These are phyloP conservation scores for Folsomia manolachei DNA, from an alignment of 2,888 invertebrate species.

Conservation along the genomic window DNA sequence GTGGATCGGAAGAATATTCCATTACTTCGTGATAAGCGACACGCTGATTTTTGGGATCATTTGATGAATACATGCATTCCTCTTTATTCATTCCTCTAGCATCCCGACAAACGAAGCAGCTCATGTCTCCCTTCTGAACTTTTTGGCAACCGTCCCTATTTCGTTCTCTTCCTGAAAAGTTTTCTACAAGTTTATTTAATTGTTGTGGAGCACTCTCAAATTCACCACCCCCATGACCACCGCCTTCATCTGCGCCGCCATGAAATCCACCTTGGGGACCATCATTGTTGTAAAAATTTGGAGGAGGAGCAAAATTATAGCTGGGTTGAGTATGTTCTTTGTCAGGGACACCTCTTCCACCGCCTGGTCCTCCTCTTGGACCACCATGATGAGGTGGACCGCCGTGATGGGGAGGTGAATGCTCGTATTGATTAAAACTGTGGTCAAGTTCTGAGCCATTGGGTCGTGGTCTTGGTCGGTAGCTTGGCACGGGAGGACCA, in stretches of 20 bases:
- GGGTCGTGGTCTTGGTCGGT: not conserved
- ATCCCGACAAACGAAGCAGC: slow-evolving; percentile 71
- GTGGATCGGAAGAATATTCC: slow-evolving; percentile 54
- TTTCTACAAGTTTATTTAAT: slow-evolving; percentile 68
- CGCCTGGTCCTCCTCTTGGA: slow-evolving; percentile 8
- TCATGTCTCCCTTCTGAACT: slow-evolving; percentile 70
- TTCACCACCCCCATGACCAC: slow-evolving; percentile 2
- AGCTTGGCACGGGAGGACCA: slow-evolving; percentile 15
- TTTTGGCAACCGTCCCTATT: slow-evolving; percentile 65
- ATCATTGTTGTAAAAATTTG: slow-evolving; percentile 30
- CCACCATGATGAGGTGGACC: no score
- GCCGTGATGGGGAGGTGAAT: not conserved
- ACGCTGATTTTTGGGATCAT: slow-evolving; percentile 62
- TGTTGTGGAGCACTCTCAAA: slow-evolving; percentile 54
- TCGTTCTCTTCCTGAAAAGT: slow-evolving; percentile 70
- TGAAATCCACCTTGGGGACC: not conserved
- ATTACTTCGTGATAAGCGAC: slow-evolving; percentile 64
- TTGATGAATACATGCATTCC: slow-evolving; percentile 74
- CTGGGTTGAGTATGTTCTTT: slow-evolving; percentile 41
- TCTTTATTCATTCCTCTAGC: slow-evolving; percentile 67
- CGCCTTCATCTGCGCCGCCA: slow-evolving; percentile 53
- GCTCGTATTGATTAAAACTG: slow-evolving; percentile 12
- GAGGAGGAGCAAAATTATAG: slow-evolving; percentile 42
- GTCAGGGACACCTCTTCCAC: slow-evolving; percentile 29
- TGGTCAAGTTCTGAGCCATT: not conserved